A percentile compares a stretch with the other conserved stretches of the same genome.
Evolutionary conservation across 1,140 invertebrate genomes (phyloP).

Genomic region (Choristoneura fumiferana): DNA sequence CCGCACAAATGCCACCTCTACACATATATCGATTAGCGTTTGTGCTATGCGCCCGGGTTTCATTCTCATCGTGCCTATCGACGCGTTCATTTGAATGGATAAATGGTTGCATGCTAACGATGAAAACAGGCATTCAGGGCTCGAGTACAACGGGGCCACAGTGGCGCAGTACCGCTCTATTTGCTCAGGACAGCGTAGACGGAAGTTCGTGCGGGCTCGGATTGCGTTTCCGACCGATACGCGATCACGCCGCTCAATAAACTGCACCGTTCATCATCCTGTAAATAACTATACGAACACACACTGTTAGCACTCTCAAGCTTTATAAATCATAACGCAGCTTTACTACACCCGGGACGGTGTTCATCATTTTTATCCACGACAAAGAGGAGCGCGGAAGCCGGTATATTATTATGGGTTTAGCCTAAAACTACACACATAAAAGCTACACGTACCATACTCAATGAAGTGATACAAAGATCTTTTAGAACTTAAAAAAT

Average conservation of each 20-base stretch:
- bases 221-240: slow-evolving; percentile 40
- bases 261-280: neutral
- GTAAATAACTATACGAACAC: too few relatives aligned
- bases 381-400: neutral
- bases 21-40: too few relatives aligned
- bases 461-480: neutral
- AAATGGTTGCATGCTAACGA: slow-evolving; percentile 44
- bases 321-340: too few relatives aligned
- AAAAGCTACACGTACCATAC: neutral
- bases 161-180: slow-evolving; percentile 37
- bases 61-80: too few relatives aligned
- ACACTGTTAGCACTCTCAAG: too few relatives aligned
- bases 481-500: too few relatives aligned
- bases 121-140: slow-evolving; percentile 44
- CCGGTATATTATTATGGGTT: slow-evolving; percentile 1
- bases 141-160: neutral
- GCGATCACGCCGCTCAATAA: slow-evolving; percentile 23
- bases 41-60: slow-evolving; percentile 22
- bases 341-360: too few relatives aligned
- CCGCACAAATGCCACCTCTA: neutral
- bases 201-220: slow-evolving; percentile 53
- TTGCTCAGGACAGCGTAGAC: slow-evolving; percentile 49
- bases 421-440: neutral
- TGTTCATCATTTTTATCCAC: too few relatives aligned
- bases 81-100: slow-evolving; percentile 50